Conservation (phyloP, 2,797 vertebrate species). For the Pachyuromys duprasi region DNA sequence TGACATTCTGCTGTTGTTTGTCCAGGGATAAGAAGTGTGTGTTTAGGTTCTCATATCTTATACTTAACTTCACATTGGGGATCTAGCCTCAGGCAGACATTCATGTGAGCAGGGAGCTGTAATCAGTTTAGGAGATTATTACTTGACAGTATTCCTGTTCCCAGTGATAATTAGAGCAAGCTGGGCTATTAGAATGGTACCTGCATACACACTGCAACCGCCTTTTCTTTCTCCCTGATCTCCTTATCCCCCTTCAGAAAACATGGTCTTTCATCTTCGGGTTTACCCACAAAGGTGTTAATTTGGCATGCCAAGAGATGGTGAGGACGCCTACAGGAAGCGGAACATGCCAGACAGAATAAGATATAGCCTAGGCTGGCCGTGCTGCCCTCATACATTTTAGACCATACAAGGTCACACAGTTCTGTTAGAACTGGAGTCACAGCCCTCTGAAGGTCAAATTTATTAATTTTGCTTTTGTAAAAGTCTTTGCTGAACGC, state of each 20-base stretch:
- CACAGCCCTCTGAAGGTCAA: conserved; percentile 11
- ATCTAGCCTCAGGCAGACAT: not conserved
- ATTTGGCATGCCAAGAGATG: not conserved
- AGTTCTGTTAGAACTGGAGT: conserved; percentile 1
- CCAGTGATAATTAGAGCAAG: not conserved
- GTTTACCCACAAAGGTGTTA: not conserved
- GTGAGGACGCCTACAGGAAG: not conserved
- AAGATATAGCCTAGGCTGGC: not conserved
- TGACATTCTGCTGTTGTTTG: conserved; percentile 1
- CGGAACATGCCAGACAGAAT: not conserved
- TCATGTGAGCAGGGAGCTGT: not conserved
- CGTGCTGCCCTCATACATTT: not conserved
- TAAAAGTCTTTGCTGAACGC: not conserved
- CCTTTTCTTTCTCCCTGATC: not conserved
- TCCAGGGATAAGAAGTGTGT: conserved; percentile 17
- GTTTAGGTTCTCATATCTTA: not conserved
- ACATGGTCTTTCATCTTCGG: not conserved
- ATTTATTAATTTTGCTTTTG: conserved; percentile 43
- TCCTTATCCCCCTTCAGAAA: not conserved
- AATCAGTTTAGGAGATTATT: conserved; percentile 53
- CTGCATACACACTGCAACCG: not conserved
- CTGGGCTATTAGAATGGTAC: not conserved
- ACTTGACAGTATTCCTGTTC: not conserved
- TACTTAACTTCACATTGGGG: conserved; percentile 24
- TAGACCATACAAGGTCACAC: conserved; percentile 8